Conservation (phyloP, 2,797 vertebrate species). For the Xenentodon cancila region DNA sequence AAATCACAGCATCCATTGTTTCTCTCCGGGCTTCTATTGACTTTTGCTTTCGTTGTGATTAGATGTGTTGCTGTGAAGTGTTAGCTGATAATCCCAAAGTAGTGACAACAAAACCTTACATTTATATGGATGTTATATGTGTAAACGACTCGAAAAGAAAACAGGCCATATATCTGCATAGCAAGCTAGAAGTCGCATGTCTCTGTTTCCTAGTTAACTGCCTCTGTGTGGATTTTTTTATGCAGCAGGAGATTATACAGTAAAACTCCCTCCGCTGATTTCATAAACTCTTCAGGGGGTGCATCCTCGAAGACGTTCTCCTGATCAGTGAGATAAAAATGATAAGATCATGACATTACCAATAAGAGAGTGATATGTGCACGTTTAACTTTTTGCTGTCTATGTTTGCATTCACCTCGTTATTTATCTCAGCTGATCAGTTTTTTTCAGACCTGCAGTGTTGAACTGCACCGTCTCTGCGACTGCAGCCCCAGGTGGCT, state of each 20-base stretch:
- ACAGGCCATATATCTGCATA: too few relatives aligned
- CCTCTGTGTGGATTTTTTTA: not conserved
- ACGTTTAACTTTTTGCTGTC: not conserved
- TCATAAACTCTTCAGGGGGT: not conserved
- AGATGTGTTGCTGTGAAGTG: not conserved
- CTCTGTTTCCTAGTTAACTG: not conserved
- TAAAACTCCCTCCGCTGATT: not conserved
- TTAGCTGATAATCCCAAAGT: conserved; percentile 24
- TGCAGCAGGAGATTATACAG: conserved; percentile 4
- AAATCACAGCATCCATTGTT: not conserved
- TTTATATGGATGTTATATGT: too few relatives aligned
- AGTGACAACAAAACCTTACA: not conserved
- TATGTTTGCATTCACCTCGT: not conserved
- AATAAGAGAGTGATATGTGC: not conserved
- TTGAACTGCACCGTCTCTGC: conserved; percentile 10
- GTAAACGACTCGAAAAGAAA: too few relatives aligned
- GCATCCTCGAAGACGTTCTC: conserved; percentile 3
- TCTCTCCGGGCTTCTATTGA: conserved; percentile 13
- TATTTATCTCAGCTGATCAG: not conserved
- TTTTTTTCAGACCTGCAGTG: conserved; percentile 1
- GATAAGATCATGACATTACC: not conserved
- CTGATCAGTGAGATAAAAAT: not conserved
- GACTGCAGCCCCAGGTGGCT: conserved; percentile 13
- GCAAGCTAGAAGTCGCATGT: too few relatives aligned
- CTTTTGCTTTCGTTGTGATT: not conserved